A percentile compares a stretch with the other conserved stretches of the same genome.
These are phyloP conservation scores for Copidosoma aretas DNA, from an alignment of 2,888 invertebrate genomes.

Conservation along the genomic window DNA sequence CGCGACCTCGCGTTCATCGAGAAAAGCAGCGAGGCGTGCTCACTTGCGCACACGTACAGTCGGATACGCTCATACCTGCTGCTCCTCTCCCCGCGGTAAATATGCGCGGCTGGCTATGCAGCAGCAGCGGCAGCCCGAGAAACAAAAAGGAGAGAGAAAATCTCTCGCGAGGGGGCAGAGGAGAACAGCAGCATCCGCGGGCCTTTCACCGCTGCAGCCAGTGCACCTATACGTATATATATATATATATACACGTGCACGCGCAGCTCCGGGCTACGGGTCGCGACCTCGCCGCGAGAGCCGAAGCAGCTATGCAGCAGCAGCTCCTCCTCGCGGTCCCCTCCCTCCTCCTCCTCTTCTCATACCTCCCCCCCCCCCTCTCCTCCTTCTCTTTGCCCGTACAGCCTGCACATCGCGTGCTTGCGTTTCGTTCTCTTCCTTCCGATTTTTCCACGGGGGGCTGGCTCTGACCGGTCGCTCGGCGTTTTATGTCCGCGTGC, in stretches of 20 bases:
- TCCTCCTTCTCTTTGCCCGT: constrained; percentile 30
- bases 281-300: constrained; percentile 59
- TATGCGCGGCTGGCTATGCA: no score
- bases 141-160: not conserved
- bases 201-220: constrained; percentile 1
- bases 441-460: constrained; percentile 22
- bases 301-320: constrained; percentile 50
- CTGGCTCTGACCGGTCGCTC: no score
- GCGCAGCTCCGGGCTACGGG: constrained; percentile 57
- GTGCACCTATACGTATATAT: constrained; percentile 53
- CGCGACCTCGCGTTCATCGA: constrained; percentile 25
- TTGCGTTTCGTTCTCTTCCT: not conserved
- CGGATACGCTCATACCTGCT: no score
- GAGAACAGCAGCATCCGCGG: not conserved
- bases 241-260: no score
- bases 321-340: constrained; percentile 55
- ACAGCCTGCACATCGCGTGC: not conserved
- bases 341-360: constrained; percentile 22
- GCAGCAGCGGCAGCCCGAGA: not conserved
- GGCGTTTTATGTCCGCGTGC: constrained; percentile 18
- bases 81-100: no score
- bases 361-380: constrained; percentile 38
- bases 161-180: not conserved
- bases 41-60: no score
- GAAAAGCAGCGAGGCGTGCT: no score